Evolutionary conservation across 2,797 vertebrate species (phyloP).

Genomic region (Varecia variegata): DNA sequence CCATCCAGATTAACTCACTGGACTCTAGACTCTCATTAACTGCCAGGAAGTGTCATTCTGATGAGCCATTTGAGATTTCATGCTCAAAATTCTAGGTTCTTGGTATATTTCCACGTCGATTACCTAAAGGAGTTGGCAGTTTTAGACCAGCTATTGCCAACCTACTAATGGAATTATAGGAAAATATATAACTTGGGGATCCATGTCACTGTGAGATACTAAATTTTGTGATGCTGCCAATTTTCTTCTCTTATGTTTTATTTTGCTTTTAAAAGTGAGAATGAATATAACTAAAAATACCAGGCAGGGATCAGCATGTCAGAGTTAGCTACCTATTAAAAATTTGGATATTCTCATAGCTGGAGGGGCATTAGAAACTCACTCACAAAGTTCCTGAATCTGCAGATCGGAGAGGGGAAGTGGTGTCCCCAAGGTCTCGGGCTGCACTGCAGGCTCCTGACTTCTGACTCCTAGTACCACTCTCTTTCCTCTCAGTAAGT

Average conservation of each 20-base stretch:
- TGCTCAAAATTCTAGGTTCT: conserved; percentile 27
- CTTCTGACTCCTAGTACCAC: not conserved
- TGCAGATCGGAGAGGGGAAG: not conserved
- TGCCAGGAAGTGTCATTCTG: not conserved
- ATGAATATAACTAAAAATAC: not conserved
- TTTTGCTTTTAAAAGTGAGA: conserved; percentile 27
- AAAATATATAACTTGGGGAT: not conserved
- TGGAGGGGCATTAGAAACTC: not conserved
- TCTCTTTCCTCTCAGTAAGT: not conserved
- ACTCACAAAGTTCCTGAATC: not conserved
- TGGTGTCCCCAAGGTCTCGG: not conserved
- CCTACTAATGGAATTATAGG: not conserved
- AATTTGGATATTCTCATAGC: not conserved
- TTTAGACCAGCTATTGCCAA: not conserved
- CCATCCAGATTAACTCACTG: conserved; percentile 21
- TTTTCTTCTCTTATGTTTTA: not conserved
- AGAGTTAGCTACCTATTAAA: not conserved
- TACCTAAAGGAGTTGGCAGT: not conserved
- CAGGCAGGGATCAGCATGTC: not conserved
- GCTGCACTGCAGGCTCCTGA: not conserved
- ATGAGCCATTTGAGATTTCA: not conserved
- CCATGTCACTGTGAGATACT: not conserved
- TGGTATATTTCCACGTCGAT: not conserved
- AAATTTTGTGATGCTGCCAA: not conserved
- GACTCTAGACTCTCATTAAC: not conserved